Evolutionary conservation across 2,113 vertebrate genomes (phyloP).

Genomic region (Nothobranchius furzeri): DNA sequence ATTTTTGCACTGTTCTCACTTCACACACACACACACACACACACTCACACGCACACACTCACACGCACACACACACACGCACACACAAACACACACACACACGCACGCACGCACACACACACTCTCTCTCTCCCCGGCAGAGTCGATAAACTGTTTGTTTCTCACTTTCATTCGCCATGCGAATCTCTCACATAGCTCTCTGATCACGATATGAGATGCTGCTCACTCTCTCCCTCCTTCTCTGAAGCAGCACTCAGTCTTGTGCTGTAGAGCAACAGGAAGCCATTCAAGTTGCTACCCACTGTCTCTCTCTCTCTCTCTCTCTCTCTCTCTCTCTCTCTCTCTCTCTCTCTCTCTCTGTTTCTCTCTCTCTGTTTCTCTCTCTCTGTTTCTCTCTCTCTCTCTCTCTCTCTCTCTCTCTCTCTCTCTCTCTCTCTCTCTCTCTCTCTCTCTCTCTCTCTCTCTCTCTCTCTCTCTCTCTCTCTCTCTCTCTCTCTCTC

Average conservation of each 20-base stretch:
- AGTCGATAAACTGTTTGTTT: slow-evolving; percentile 69
- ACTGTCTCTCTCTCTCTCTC: slow-evolving; percentile 72
- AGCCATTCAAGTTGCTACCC: slow-evolving; percentile 62
- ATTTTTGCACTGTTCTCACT: slow-evolving; percentile 56
- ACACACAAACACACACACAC: too few relatives aligned
- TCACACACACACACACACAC: slow-evolving; percentile 36
- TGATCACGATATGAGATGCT: slow-evolving; percentile 40
- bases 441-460: too few relatives aligned
- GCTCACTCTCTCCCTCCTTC: slow-evolving; percentile 31
- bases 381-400: too few relatives aligned
- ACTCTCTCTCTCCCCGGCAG: slow-evolving; percentile 28
- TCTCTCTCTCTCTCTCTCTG: too few relatives aligned
- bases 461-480: too few relatives aligned
- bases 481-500: slow-evolving; percentile 57
- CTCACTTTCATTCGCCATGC: slow-evolving; percentile 54
- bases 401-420: slow-evolving; percentile 50
- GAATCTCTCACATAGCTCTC: slow-evolving; percentile 41
- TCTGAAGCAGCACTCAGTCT: slow-evolving; percentile 60
- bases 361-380: too few relatives aligned
- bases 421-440: slow-evolving; percentile 30
- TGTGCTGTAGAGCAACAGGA: slow-evolving; percentile 71
- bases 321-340: neutral
- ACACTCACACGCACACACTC: too few relatives aligned
- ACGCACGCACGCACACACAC: too few relatives aligned
- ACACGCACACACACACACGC: too few relatives aligned